Conservation (phyloP, 2,888 invertebrate genomes). For the Philereme transversata region DNA sequence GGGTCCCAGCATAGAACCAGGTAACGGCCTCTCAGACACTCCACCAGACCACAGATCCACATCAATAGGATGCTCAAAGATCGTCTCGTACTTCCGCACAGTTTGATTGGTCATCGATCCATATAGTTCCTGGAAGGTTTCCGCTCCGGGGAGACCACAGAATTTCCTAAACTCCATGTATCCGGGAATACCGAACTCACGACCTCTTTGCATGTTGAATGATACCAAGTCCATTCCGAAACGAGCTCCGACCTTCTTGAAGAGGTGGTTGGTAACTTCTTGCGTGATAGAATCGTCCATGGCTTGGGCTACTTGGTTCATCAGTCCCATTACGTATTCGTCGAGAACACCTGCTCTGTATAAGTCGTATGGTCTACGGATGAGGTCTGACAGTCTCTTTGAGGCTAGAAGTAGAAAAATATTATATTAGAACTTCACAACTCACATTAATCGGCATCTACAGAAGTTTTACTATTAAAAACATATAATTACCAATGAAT, state of each 20-base stretch:
- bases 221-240: constrained; percentile 96
- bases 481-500: constrained; percentile 88
- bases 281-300: constrained; percentile 97
- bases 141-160: constrained; percentile 92
- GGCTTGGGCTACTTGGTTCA: constrained; percentile 97
- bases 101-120: constrained; percentile 96
- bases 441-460: no score
- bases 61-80: constrained; percentile 95
- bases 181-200: constrained; percentile 95
- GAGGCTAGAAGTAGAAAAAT: constrained; percentile 85
- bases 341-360: constrained; percentile 95
- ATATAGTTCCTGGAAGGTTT: constrained; percentile 91
- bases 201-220: constrained; percentile 96
- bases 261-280: constrained; percentile 95
- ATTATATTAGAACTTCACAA: neutral
- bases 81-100: constrained; percentile 90
- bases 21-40: constrained; percentile 94
- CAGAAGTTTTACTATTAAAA: no score
- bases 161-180: constrained; percentile 97
- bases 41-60: constrained; percentile 98
- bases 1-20: constrained; percentile 96
- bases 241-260: constrained; percentile 90
- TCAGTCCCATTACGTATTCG: constrained; percentile 95
- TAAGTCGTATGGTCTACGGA: constrained; percentile 94
- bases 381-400: constrained; percentile 93